Percentiles rank a stretch among this genome's conserved stretches.
These are phyloP conservation scores for Petromus typicus DNA, from an alignment of 2,113 vertebrate genomes.

Conservation along the genomic window DNA sequence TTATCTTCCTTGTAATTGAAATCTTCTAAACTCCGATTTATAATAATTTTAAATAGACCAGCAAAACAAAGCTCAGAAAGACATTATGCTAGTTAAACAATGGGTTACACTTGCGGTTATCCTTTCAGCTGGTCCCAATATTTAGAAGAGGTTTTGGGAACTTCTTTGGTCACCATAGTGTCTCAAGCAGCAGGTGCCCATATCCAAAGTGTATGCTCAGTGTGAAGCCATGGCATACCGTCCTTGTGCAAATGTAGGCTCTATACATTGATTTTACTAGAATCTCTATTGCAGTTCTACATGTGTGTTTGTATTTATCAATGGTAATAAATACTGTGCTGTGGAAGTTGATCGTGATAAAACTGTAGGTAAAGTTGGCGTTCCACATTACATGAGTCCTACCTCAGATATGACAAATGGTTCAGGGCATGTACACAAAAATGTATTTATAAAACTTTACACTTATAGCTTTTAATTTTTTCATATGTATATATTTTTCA, in stretches of 20 bases:
- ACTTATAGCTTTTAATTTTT: slow-evolving; percentile 11
- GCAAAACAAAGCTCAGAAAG: not conserved
- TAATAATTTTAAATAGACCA: not conserved
- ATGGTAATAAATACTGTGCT: not conserved
- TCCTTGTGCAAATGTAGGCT: not conserved
- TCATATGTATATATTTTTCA: not conserved
- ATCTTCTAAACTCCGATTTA: not conserved
- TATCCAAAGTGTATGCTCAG: not conserved
- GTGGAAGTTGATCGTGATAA: not conserved
- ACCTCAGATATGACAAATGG: not conserved
- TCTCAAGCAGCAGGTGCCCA: not conserved
- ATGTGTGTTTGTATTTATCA: not conserved
- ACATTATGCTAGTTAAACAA: not conserved
- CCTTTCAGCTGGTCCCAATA: not conserved
- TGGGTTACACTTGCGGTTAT: not conserved
- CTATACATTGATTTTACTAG: not conserved
- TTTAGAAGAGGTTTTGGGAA: not conserved
- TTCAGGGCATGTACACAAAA: not conserved
- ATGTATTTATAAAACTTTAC: not conserved
- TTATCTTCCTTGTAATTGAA: not conserved
- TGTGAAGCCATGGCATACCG: not conserved
- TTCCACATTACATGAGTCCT: not conserved
- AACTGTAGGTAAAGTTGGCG: not conserved
- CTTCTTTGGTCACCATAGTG: not conserved
- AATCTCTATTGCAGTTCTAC: not conserved